Base-by-base conservation (phyloP, 2,797 vertebrate genomes). In the Gambusia yucatana region DNA sequence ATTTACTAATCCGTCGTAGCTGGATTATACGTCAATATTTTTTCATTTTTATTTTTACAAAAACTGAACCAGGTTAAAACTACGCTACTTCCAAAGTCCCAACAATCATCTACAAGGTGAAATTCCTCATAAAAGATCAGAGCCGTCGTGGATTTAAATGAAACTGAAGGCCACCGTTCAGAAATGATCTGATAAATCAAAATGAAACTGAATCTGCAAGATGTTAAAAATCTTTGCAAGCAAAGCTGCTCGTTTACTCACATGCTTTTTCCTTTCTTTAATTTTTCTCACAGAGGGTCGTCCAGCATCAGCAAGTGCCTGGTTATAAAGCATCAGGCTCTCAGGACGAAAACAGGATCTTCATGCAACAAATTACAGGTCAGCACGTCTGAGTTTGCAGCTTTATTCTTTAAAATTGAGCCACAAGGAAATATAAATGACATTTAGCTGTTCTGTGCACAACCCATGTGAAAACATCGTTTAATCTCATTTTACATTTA, bases 281-380 rank as follows among this genome's bases (percentile, higher is more conserved):
- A 22, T 61, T 61, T 30, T 39, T 25, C 3, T 75, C 41, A 20
- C 86, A 96, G 96, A 86, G 88, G 73, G 0, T 82, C 82, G 20
- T 79, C 80, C 0, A 90, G 84, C n/a, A 88, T 96, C 82, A 94
- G 88, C 63, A 95, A 93, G 84, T 96, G 96, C 77, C 84, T 96
- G 8, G 91, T 96, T 3, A 89, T 96, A 65, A 93, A 89, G 78
- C 95, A 96, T 72, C 88, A 82, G 0, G 92, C 91, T 0, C 85
- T 93, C 74, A 93, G 77, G 85, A 93, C 84, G 17, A 92, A 87
- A 78, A 87, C 84, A 4, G 91, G 86, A 63, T 85, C 86, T 25
- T 80, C 90, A 10, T 89, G 89, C 86, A 94, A 93, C 87, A 94
- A 93, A 81, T 81, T 96, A 41, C 95, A 96, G 95, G 96, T 96